These are phyloP conservation scores for Pseudomugil tenellus DNA, from an alignment of 2,797 vertebrate species.

Conservation along the genomic window DNA sequence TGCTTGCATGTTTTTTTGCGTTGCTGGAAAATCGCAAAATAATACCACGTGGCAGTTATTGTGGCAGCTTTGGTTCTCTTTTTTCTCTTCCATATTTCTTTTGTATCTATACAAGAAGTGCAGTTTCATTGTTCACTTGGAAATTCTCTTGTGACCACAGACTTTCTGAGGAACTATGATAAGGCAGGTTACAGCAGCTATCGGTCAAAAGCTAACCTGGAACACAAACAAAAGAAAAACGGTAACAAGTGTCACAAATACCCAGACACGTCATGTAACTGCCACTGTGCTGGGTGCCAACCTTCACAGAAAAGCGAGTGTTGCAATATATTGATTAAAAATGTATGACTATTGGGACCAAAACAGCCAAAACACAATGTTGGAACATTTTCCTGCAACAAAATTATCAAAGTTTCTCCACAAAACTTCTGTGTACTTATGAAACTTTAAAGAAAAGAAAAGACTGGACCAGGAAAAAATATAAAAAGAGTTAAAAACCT, in stretches of 20 bases:
- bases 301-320: neutral
- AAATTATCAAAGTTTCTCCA: neutral
- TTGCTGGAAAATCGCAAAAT: conserved; percentile 2
- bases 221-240: neutral
- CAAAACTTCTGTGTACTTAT: neutral
- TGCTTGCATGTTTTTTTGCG: neutral
- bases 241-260: conserved; percentile 7
- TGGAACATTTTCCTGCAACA: neutral
- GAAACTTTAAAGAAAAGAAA: neutral
- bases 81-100: conserved; percentile 29
- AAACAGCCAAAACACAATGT: neutral
- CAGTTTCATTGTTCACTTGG: conserved; percentile 21
- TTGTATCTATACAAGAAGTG: conserved; percentile 5
- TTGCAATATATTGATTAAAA: neutral
- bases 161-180: conserved; percentile 64
- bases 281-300: conserved; percentile 4
- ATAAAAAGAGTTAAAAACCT: neutral
- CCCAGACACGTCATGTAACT: conserved; percentile 5
- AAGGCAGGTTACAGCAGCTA: conserved; percentile 44
- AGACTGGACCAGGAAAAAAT: too few relatives aligned
- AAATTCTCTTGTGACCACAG: conserved; percentile 52
- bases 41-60: conserved; percentile 17
- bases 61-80: conserved; percentile 36
- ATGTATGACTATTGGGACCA: neutral
- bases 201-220: conserved; percentile 25